phyloP scores from a whole-genome alignment of 2,888 invertebrate species.

The Crematogaster levior region DNA sequence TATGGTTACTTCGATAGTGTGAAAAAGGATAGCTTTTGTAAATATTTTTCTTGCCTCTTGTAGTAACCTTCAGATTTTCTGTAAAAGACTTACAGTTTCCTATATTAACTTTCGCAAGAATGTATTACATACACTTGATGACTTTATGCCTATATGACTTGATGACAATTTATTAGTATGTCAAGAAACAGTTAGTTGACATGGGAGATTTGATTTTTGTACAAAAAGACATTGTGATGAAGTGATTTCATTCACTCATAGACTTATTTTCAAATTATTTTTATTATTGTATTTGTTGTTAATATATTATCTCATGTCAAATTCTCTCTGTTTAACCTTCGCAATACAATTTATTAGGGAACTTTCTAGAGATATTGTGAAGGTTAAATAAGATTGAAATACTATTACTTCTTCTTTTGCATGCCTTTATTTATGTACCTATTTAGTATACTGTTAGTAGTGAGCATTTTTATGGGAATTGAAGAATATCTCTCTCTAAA shows the following conservation, averaged over 20 bases:
- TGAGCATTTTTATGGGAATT: not conserved
- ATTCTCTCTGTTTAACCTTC: constrained; percentile 4
- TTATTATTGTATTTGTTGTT: not conserved
- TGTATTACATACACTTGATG: not conserved
- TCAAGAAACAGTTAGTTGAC: not conserved
- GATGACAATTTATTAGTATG: not conserved
- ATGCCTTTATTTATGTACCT: constrained; percentile 52
- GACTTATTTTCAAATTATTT: not conserved
- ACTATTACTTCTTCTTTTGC: constrained; percentile 50
- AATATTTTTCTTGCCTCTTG: constrained; percentile 61
- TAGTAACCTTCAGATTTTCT: constrained; percentile 21
- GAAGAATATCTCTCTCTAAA: too few relatives aligned
- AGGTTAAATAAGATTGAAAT: constrained; percentile 10
- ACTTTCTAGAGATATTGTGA: constrained; percentile 10
- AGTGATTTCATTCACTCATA: not conserved
- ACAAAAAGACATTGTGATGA: not conserved
- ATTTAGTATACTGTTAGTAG: not conserved
- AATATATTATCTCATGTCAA: constrained; percentile 3
- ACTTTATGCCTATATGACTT: too few relatives aligned
- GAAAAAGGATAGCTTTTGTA: constrained; percentile 64
- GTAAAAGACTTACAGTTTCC: constrained; percentile 15
- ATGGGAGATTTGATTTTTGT: constrained; percentile 6
- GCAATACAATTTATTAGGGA: not conserved
- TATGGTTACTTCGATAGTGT: constrained; percentile 54
- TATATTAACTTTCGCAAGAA: constrained; percentile 12